Conservation (phyloP, 2,888 invertebrate genomes). For the Clostera curtula region DNA sequence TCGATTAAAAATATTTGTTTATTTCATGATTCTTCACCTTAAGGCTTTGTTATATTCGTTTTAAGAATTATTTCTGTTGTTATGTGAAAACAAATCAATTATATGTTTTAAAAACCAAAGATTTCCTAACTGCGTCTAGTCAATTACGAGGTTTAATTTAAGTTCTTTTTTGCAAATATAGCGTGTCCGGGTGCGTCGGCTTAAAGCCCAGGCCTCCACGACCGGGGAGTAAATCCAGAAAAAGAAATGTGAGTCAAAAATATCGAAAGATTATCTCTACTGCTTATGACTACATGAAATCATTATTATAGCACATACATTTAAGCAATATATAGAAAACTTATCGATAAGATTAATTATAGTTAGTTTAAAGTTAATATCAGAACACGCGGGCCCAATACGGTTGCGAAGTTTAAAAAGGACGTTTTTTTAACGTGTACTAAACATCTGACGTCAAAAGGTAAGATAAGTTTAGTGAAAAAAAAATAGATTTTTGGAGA, state of each 20-base stretch:
- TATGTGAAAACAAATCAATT: too few relatives aligned
- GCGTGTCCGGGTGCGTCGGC: constrained; percentile 20
- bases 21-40: too few relatives aligned
- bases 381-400: constrained; percentile 65
- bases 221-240: constrained; percentile 25
- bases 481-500: constrained; percentile 70
- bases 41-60: too few relatives aligned
- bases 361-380: constrained; percentile 39
- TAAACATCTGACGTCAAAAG: constrained; percentile 58
- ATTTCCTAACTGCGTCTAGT: constrained; percentile 15
- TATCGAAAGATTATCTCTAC: constrained; percentile 50
- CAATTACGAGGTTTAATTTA: constrained; percentile 15
- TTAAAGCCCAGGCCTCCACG: constrained; percentile 16
- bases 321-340: constrained; percentile 28
- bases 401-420: constrained; percentile 43
- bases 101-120: too few relatives aligned
- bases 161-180: constrained; percentile 4
- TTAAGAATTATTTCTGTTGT: too few relatives aligned
- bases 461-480: constrained; percentile 43
- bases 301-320: constrained; percentile 62
- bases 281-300: constrained; percentile 58
- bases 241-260: constrained; percentile 63
- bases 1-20: too few relatives aligned
- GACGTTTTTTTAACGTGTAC: constrained; percentile 29
- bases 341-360: constrained; percentile 25